These are phyloP conservation scores for Gastrophryne carolinensis DNA, from an alignment of 2,797 vertebrate species.

Conservation along the genomic window DNA sequence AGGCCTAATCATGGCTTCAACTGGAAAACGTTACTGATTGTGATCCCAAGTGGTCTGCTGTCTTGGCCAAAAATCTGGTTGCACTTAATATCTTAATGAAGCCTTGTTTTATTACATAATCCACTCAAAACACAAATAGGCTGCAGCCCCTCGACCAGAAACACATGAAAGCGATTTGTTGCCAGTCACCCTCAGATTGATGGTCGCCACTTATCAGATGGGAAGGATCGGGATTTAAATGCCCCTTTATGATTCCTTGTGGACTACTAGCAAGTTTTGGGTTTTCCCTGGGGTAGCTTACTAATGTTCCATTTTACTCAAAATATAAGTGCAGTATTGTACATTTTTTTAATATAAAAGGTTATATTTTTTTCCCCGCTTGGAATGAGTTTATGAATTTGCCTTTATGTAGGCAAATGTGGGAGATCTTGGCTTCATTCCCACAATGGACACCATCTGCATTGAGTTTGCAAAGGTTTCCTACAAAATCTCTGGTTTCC, in stretches of 20 bases:
- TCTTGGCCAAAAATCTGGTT: conserved; percentile 30
- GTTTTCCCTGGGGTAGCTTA: too few relatives aligned
- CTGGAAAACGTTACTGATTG: conserved; percentile 16
- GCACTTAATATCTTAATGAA: conserved; percentile 45
- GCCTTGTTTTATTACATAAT: conserved; percentile 39
- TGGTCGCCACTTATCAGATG: neutral
- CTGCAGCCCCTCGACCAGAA: conserved; percentile 3
- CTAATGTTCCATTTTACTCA: too few relatives aligned
- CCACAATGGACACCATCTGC: too few relatives aligned
- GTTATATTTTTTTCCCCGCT: too few relatives aligned
- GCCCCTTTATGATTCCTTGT: neutral
- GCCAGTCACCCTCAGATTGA: neutral
- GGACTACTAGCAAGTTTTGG: too few relatives aligned
- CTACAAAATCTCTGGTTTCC: too few relatives aligned
- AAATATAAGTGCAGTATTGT: too few relatives aligned
- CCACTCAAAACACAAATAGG: conserved; percentile 19
- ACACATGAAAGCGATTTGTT: conserved; percentile 21
- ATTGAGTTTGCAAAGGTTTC: too few relatives aligned
- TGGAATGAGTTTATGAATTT: too few relatives aligned
- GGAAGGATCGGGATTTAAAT: neutral
- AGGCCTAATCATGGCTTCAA: conserved; percentile 13
- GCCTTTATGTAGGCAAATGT: too few relatives aligned
- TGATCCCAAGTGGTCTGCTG: conserved; percentile 4
- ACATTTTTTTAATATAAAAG: too few relatives aligned
- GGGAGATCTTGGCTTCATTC: too few relatives aligned